A percentile compares a stretch with the other conserved stretches of the same genome.
These are phyloP conservation scores for Tenthredo amoena DNA, from an alignment of 2,888 invertebrate genomes.

Conservation along the genomic window DNA sequence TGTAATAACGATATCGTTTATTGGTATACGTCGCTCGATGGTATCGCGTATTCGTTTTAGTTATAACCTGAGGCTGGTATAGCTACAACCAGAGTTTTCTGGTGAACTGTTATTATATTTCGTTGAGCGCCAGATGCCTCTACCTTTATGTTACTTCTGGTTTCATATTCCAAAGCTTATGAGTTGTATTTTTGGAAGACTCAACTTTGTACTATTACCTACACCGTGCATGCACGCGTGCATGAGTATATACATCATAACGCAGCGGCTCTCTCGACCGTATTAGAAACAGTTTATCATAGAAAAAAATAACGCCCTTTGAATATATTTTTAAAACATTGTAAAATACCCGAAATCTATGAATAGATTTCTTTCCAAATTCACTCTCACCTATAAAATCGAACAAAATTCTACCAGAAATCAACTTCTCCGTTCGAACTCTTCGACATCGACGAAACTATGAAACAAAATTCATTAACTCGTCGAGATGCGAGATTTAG, in stretches of 20 bases:
- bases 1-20: constrained; percentile 50
- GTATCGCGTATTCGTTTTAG: background rate
- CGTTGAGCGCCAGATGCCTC: constrained; percentile 71
- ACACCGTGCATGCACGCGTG: background rate
- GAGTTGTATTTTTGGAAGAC: constrained; percentile 69
- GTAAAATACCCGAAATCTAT: background rate
- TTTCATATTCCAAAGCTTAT: constrained; percentile 67
- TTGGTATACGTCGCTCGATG: constrained; percentile 39
- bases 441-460: too few species aligned
- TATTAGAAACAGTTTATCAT: background rate
- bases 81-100: background rate
- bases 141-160: constrained; percentile 69
- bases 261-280: background rate
- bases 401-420: background rate
- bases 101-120: constrained; percentile 69
- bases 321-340: background rate
- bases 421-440: background rate
- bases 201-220: constrained; percentile 17
- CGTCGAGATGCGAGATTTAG: background rate
- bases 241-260: background rate
- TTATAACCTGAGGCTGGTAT: background rate
- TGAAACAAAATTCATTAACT: background rate
- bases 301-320: background rate
- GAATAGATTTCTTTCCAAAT: too few species aligned
- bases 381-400: too few species aligned